A percentile compares a stretch with the other conserved stretches of the same genome.
These are phyloP conservation scores for Heliopora coerulea DNA, from an alignment of 92 coral and sea anemone genomes.

Conservation along the genomic window DNA sequence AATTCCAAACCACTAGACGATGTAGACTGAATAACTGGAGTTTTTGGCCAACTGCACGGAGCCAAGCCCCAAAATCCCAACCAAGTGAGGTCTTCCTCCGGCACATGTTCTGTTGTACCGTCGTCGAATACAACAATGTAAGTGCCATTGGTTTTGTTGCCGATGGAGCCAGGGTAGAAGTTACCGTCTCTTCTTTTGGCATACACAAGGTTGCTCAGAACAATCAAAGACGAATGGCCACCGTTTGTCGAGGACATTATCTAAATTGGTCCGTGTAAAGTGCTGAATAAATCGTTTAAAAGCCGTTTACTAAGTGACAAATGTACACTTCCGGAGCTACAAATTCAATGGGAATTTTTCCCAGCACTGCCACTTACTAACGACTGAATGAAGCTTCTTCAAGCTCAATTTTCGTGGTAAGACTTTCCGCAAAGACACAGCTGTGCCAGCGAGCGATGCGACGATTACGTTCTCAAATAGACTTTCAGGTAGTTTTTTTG, in stretches of 20 bases:
- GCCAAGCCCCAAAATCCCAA: conserved; percentile 41
- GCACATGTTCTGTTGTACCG: conserved; percentile 8
- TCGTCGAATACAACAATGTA: conserved; percentile 25
- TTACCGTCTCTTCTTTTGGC: conserved; percentile 7
- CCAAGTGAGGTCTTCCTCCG: conserved; percentile 19
- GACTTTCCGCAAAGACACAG: too few relatives aligned
- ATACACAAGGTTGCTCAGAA: conserved; percentile 13
- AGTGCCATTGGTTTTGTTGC: background rate
- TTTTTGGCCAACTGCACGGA: conserved; percentile 27
- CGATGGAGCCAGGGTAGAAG: conserved; percentile 25
- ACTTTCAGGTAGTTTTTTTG: too few relatives aligned
- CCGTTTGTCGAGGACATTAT: conserved; percentile 20
- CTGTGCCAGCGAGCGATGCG: too few relatives aligned
- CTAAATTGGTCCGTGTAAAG: too few relatives aligned
- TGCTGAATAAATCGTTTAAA: too few relatives aligned
- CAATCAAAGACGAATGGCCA: background rate
- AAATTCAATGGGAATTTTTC: too few relatives aligned
- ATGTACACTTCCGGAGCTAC: background rate
- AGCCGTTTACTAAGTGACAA: too few relatives aligned
- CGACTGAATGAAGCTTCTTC: too few relatives aligned
- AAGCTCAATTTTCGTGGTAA: too few relatives aligned
- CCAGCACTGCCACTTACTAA: too few relatives aligned
- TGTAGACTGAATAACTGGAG: conserved; percentile 11
- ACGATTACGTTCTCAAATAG: too few relatives aligned
- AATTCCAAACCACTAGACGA: background rate